Base-by-base conservation (phyloP, 2,113 vertebrate species). In the Excalfactoria chinensis region DNA sequence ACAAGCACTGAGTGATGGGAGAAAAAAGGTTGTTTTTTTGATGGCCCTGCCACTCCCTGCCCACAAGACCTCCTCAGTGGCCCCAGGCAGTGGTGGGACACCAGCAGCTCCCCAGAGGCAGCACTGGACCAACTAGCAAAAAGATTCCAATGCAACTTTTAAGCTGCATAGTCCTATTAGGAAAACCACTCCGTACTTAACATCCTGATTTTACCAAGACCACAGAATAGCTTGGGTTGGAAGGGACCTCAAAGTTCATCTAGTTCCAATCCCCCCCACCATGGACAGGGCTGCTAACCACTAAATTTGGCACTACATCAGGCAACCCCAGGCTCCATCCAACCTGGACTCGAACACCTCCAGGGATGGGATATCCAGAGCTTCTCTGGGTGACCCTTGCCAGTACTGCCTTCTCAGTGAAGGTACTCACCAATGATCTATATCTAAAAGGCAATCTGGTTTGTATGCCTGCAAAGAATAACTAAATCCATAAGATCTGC, bases 51-150 rank as follows among this genome's bases (percentile, higher is more conserved):
- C 12, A 10, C 46, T 59, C 34, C 41, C 11, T 15, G 15, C n/a
- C 21, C 67, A 78, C 5, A 32, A 44, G 16, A 22, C 14, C 7
- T 30, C 30, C 34, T 78, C 19, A 7, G 59, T 34, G 23, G 2
- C 4, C 4, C n/a, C 35, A n/a, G 0, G 2, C 41, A 53, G 43
- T 44, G 34, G 40, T 76, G 1, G 2, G 72, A 37, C 48, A 35
- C 28, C 43, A 49, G 13, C 64, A 69, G 1, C 15, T 66, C n/a
- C 44, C 3, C 40, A 34, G 34, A 40, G 6, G 59, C 70, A 21
- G 40, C 34, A 21, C 21, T 32, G 0, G 13, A 60, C 28, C 28
- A 28, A 58, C 58, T 28, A 15, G 21, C 40, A 62, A 37, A 76
- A 60, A 26, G 46, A 59, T 82, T 60, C 35, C 69, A 10, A 59